Percentiles rank a stretch among this genome's conserved stretches.
These are phyloP conservation scores for Melanotaenia pygmaea DNA, from an alignment of 2,797 vertebrate genomes.

Conservation along the genomic window DNA sequence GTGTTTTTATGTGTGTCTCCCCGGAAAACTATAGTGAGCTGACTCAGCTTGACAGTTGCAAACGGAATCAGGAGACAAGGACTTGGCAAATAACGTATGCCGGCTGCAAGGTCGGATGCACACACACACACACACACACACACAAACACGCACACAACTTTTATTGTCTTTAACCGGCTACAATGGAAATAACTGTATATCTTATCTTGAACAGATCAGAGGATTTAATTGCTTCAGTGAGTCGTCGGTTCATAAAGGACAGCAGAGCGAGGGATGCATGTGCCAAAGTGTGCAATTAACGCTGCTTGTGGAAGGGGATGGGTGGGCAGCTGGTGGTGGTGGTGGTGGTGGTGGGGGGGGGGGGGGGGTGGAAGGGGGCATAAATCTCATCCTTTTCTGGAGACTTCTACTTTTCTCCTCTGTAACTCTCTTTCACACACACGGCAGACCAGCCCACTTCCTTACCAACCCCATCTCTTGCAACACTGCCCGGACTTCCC, in stretches of 20 bases:
- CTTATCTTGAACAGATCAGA: constrained; percentile 74
- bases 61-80: constrained; percentile 75
- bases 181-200: constrained; percentile 71
- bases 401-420: constrained; percentile 78
- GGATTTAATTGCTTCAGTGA: constrained; percentile 74
- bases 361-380: constrained; percentile 37
- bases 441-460: constrained; percentile 84
- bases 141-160: constrained; percentile 16
- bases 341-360: neutral
- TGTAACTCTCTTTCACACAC: constrained; percentile 82
- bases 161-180: constrained; percentile 55
- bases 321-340: neutral
- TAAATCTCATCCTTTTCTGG: constrained; percentile 82
- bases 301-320: constrained; percentile 30
- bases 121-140: constrained; percentile 16
- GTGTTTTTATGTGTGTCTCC: constrained; percentile 7
- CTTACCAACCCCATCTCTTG: constrained; percentile 84
- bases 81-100: constrained; percentile 64
- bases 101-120: constrained; percentile 60
- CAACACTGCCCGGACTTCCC: constrained; percentile 84
- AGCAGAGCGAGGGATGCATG: constrained; percentile 37
- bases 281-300: constrained; percentile 68
- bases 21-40: constrained; percentile 54
- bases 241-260: constrained; percentile 57
- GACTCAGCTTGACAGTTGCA: constrained; percentile 70